Base-by-base conservation (phyloP, 2,113 vertebrate genomes). In the Ophthalmolycus amberensis region DNA sequence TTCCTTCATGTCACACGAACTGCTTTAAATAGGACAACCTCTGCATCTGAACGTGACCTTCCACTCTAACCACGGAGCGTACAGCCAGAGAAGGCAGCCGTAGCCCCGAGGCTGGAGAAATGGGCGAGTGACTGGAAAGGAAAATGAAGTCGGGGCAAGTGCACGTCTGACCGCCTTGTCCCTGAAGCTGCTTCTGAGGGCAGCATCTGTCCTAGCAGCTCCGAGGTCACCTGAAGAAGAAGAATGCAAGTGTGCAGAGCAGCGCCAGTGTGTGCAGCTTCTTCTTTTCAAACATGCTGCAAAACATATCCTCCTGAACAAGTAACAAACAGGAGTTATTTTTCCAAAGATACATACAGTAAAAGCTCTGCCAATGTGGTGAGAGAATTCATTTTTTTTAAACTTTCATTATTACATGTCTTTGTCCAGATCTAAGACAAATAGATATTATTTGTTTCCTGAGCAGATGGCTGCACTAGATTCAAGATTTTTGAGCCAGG, bases 11-110 rank as follows among this genome's bases (percentile, higher is more conserved):
- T 34, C 40, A 63, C 38, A 66, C 11, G 7, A 50, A 5, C 65
- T 14, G 62, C 84, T 80, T 84, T 88, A 77, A 83, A 90, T 82
- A 84, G 81, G 11, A 75, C 81, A 74, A 82, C 79, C 80, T 91
- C 86, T 88, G 77, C 85, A 80, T 84, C 77, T 80, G 65, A 79
- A 66, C 50, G 50, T 15, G 73, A 82, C 78, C 86, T 85, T 77
- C 83, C 77, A 42, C 59, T 20, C 68, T 27, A 38, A 84, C 64
- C 71, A 38, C 67, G 38, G 66, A 60, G 76, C 20, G 71, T 54
- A 50, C 64, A 79, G 79, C 34, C 29, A 20, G 67, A 58, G 29
- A 72, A 64, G 50, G 58, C 50, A n/a, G 73, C 0, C 6, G 5
- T 15, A 58, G 67, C 80, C 75, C 54, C 1, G 7, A 71, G 80